A percentile compares a stretch with the other conserved stretches of the same genome.
These are phyloP conservation scores for Cyprinodon brontotheroides DNA, from an alignment of 2,113 vertebrate genomes.

Conservation along the genomic window DNA sequence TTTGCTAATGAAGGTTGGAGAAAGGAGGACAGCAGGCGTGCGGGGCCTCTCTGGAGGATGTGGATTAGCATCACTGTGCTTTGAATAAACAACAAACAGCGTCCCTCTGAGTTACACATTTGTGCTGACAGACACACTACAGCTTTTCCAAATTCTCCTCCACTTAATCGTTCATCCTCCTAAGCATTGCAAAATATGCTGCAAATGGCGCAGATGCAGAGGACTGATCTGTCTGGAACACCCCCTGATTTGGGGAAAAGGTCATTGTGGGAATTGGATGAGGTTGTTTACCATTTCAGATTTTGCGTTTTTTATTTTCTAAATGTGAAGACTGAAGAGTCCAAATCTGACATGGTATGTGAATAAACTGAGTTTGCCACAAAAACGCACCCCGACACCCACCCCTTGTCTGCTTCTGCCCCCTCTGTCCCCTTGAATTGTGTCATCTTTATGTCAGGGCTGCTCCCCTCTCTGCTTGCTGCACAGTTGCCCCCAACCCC, in stretches of 20 bases:
- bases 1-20: constrained; percentile 42
- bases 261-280: constrained; percentile 70
- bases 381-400: constrained; percentile 29
- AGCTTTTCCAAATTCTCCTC: constrained; percentile 53
- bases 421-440: constrained; percentile 76
- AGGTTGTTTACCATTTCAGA: constrained; percentile 66
- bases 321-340: constrained; percentile 78
- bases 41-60: constrained; percentile 62
- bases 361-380: constrained; percentile 74
- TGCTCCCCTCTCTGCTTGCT: constrained; percentile 60
- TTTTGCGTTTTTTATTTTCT: constrained; percentile 56
- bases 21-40: constrained; percentile 50
- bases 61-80: constrained; percentile 67
- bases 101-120: constrained; percentile 62
- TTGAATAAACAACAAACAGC: constrained; percentile 69
- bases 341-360: constrained; percentile 59
- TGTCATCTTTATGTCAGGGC: constrained; percentile 79
- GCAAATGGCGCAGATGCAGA: constrained; percentile 44
- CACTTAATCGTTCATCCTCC: constrained; percentile 57
- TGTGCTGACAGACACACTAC: constrained; percentile 42
- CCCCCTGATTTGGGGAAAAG: constrained; percentile 73
- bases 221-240: constrained; percentile 52
- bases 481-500: constrained; percentile 73
- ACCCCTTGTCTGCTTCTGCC: constrained; percentile 52
- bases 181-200: constrained; percentile 52